Evolutionary conservation across 2,888 invertebrate species (phyloP), one percentile per base, ranked within the genome.

Genomic region (Zeuzera pyrina): DNA sequence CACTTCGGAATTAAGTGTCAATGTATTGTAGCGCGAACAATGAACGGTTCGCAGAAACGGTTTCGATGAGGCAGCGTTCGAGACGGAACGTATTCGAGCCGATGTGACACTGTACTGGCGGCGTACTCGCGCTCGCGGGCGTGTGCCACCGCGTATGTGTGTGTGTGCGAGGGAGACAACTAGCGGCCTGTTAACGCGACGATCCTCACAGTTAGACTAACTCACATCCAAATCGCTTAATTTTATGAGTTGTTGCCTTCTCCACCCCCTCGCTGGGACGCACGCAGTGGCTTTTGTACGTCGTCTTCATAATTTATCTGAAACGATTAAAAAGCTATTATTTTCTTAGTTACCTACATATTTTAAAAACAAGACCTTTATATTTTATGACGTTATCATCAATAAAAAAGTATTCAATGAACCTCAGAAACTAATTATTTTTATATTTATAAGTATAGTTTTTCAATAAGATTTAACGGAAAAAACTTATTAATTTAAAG

Each of bases 231-330:
- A 83, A 83, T 83, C 84, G 83, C 83, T 84, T 84, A 81, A 84
- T 84, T 84, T 84, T 84, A 84, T 83, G 84, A 84, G 84, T 84
- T 84, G 83, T 81, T 83, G 83, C 81, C 81, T 81, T 78, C 83
- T 79, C 83, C 83, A 81, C 83, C 83, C 81, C 81, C 78, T 74
- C 72, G 58, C 48, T 49, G 49, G 49, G 48, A 47, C 47, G 49
- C 34, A 37, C 45, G 65, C 38, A 41, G 57, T 74, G 59, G 66
- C 74, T 57, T 81, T 74, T 57, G 37, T 41, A 16, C 13, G 43
- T 40, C 61, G 71, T 10, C 25, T 8, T n/a, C n/a, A n/a, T n/a
- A n/a, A n/a, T n/a, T n/a, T n/a, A n/a, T n/a, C n/a, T n/a, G n/a
- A n/a, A n/a, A n/a, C n/a, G n/a, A n/a, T n/a, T n/a, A n/a, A n/a